Base-by-base conservation (phyloP, 37 sponge, comb jelly and placozoan genomes). In the Aplysina aerophoba region DNA sequence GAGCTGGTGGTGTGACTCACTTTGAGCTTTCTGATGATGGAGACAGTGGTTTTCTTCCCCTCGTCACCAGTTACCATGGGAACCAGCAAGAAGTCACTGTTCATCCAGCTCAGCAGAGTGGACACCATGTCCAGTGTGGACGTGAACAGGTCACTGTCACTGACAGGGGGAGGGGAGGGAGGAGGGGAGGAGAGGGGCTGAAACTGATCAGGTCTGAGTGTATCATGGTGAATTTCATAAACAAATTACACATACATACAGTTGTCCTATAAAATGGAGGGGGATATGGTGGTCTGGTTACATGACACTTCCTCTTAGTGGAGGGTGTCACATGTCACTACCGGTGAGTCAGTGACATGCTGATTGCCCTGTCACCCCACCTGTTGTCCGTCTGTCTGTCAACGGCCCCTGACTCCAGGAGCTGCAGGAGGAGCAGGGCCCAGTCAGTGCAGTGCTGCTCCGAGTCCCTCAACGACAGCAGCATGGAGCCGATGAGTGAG, bases 101-200 rank as follows among this genome's bases (percentile, higher is more conserved):
- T 56, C 40, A 92, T 87, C 4, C 88, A 79, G 35, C 75, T 39
- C 31, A 94, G 81, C 40, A 96, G 89, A 0, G 90, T 86, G 80
- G 83, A 81, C 59, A 96, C 82, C 97, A 96, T 96, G 86, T 96
- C 97, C 62, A 96, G 80, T 12, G 85, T 82, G 57, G 90, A 91
- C 27, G 97, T 96, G 89, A 92, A 94, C 34, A 96, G 87, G 73
- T 94, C 94, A 85, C 95, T 93, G 55, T 40, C 84, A n/a, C 33
- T 20, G 64, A 85, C 4, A 63, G 15, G 39, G 64, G 74, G 79
- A 63, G 44, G 0, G 39, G 12, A 61, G 25, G 61, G 22, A 19
- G 11, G n/a, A 8, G 50, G 50, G 50, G 50, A 44, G 50, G 8
- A 3, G 8, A 44, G 8, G 50, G 50, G 50, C 50, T 8, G 8